Conservation (phyloP, 2,797 vertebrate species). For the Paramormyrops hopkinsi region DNA sequence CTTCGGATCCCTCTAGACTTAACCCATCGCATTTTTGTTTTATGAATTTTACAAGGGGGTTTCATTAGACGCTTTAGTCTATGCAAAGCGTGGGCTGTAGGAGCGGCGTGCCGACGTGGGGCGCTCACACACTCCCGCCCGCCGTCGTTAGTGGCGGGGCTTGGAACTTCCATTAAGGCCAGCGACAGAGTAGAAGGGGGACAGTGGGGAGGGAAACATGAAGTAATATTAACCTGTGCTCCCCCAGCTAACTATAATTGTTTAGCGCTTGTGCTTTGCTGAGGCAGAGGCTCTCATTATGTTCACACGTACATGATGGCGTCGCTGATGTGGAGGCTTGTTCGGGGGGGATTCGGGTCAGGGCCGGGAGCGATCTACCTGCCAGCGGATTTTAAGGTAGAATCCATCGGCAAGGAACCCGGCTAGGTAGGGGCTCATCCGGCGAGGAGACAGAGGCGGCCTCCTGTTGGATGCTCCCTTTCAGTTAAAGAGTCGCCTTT, state of each 20-base stretch:
- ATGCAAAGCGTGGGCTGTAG: conserved; percentile 99
- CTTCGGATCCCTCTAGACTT: conserved; percentile 99
- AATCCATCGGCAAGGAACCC: conserved; percentile 41
- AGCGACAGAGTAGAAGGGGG: conserved; percentile 83
- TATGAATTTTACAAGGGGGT: conserved; percentile 99
- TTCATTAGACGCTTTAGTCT: conserved; percentile 99
- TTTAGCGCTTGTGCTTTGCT: conserved; percentile 86
- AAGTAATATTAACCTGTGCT: conserved; percentile 98
- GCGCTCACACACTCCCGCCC: conserved; percentile 86
- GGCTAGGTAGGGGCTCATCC: conserved; percentile 31
- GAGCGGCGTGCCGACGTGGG: conserved; percentile 87
- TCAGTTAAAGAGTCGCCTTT: not conserved
- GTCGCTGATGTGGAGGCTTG: conserved; percentile 73
- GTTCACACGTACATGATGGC: conserved; percentile 86
- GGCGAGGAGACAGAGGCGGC: conserved; percentile 2
- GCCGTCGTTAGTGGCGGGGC: conserved; percentile 98
- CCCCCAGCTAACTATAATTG: conserved; percentile 93
- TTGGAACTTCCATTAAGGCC: conserved; percentile 98
- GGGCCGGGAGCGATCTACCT: conserved; percentile 56
- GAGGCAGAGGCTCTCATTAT: conserved; percentile 86
- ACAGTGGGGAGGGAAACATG: conserved; percentile 72
- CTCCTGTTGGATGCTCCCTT: not conserved
- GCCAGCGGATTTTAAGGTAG: conserved; percentile 55
- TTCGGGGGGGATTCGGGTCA: conserved; percentile 65
- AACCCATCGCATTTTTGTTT: conserved; percentile 99